phyloP scores from a whole-genome alignment of 2,797 vertebrate species.

The Danio jaintianensis region DNA sequence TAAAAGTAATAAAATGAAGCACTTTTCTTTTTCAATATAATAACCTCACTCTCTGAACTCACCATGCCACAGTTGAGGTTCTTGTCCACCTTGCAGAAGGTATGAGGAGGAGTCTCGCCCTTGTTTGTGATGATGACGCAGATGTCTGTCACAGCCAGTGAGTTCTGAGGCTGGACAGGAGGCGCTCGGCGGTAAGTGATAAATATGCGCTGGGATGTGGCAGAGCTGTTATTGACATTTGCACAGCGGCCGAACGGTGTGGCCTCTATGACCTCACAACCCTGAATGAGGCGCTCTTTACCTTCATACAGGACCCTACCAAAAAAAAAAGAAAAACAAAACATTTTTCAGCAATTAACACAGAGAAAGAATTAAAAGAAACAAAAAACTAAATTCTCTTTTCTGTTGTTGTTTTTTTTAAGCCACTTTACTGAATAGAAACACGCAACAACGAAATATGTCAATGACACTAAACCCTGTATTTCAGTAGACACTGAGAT shows the following conservation, averaged over 20 bases:
- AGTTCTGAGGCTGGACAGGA: conserved; percentile 88
- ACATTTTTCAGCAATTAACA: no score
- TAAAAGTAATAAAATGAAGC: no score
- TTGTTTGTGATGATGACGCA: conserved; percentile 96
- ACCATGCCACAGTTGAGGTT: conserved; percentile 99
- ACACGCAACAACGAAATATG: no score
- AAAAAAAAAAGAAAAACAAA: conserved; percentile 28
- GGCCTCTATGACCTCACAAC: conserved; percentile 94
- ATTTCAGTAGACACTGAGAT: no score
- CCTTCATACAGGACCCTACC: conserved; percentile 93
- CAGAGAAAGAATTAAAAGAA: no score
- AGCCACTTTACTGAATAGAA: no score
- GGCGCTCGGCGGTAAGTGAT: conserved; percentile 90
- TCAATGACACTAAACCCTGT: no score
- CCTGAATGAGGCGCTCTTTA: conserved; percentile 92
- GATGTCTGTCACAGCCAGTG: conserved; percentile 95
- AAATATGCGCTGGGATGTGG: conserved; percentile 93
- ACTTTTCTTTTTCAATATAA: not conserved
- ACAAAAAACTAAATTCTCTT: no score
- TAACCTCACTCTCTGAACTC: conserved; percentile 57
- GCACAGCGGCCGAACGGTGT: conserved; percentile 97
- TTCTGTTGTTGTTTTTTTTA: no score
- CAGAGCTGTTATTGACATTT: conserved; percentile 98
- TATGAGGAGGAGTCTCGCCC: conserved; percentile 95
- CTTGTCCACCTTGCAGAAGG: conserved; percentile 97